Conservation (phyloP, 2,113 vertebrate genomes). For the Struthio camelus region DNA sequence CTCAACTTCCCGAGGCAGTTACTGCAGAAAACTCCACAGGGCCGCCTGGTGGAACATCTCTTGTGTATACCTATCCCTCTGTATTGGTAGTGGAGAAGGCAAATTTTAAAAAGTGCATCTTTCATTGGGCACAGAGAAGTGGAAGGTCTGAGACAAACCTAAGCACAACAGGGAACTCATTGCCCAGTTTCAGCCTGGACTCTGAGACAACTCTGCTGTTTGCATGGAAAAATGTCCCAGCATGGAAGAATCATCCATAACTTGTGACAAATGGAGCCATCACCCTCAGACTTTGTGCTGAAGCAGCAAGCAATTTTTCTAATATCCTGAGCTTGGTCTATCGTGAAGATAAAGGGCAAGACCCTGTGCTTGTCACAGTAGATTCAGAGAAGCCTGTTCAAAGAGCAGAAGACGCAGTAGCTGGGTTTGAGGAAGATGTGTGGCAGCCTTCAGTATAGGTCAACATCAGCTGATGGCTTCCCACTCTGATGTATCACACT, state of each 20-base stretch:
- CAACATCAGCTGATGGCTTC: neutral
- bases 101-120: neutral
- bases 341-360: neutral
- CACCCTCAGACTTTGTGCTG: neutral
- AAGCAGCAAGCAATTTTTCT: neutral
- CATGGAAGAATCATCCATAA: neutral
- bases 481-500: neutral
- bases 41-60: neutral
- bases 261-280: accelerated
- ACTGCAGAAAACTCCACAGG: neutral
- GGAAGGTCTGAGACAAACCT: neutral
- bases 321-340: neutral
- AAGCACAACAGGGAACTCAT: neutral
- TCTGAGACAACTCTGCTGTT: neutral
- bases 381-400: neutral
- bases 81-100: neutral
- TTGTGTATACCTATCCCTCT: accelerated
- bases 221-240: neutral
- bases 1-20: neutral
- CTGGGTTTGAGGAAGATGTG: neutral
- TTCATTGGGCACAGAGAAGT: neutral
- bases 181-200: neutral
- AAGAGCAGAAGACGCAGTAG: neutral
- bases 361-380: neutral
- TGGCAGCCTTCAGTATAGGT: neutral